Conservation (phyloP, 1,140 invertebrate species). For the Laupala kohalensis region DNA sequence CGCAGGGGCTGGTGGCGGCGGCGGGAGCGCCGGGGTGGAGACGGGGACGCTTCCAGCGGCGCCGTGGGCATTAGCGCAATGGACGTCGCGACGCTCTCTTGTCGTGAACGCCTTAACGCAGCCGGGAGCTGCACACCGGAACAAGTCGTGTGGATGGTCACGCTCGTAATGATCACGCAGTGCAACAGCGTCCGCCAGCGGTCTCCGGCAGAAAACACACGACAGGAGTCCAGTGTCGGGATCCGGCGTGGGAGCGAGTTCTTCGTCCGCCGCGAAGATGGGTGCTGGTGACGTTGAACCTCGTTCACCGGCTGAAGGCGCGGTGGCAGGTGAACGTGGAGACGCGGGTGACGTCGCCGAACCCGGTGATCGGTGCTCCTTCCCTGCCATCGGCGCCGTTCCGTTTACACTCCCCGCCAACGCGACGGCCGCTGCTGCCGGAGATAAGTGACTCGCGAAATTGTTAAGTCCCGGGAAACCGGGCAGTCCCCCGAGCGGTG, state of each 20-base stretch:
- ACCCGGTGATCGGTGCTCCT: constrained; percentile 19
- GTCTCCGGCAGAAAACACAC: constrained; percentile 48
- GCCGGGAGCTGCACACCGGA: constrained; percentile 61
- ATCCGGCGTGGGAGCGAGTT: constrained; percentile 32
- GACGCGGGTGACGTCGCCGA: constrained; percentile 24
- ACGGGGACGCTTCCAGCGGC: too few relatives aligned
- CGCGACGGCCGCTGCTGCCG: neutral
- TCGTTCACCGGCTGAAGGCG: constrained; percentile 26
- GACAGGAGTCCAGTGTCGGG: constrained; percentile 45
- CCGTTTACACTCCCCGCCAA: constrained; percentile 11
- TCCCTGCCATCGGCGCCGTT: neutral
- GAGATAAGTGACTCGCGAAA: constrained; percentile 7
- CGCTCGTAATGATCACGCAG: constrained; percentile 54
- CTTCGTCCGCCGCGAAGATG: constrained; percentile 31
- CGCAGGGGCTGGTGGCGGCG: neutral
- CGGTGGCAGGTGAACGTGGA: constrained; percentile 27
- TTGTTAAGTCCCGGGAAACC: constrained; percentile 21
- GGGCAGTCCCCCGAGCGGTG: constrained; percentile 32
- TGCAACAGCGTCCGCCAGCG: constrained; percentile 40
- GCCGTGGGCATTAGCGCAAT: constrained; percentile 25
- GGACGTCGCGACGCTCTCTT: constrained; percentile 54
- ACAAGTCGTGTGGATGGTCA: constrained; percentile 54
- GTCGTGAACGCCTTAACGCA: constrained; percentile 74
- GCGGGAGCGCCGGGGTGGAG: neutral
- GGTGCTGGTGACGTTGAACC: constrained; percentile 27